Percentiles rank a stretch among this genome's conserved stretches.
Conservation (phyloP, 2,888 invertebrate species). For the Apocheima hispidaria region DNA sequence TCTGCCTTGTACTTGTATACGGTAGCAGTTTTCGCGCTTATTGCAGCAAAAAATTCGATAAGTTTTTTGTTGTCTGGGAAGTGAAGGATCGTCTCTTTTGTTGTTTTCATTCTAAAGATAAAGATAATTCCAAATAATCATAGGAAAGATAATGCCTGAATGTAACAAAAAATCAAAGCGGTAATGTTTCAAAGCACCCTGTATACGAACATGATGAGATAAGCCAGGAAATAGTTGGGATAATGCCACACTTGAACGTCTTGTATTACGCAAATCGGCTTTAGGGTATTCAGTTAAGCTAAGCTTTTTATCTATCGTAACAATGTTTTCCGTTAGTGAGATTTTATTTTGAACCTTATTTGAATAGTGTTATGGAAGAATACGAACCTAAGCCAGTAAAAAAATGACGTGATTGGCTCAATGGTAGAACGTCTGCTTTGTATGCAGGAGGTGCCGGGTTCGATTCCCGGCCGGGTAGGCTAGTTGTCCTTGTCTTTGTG, state of each 20-base stretch:
- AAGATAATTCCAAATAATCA: not conserved
- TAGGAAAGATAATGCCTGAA: not conserved
- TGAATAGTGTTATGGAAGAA: not conserved
- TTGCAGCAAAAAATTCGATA: too few relatives aligned
- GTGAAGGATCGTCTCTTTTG: too few relatives aligned
- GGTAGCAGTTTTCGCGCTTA: too few relatives aligned
- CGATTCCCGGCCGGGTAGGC: too few relatives aligned
- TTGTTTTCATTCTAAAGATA: too few relatives aligned
- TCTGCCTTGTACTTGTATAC: too few relatives aligned
- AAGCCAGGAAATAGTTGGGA: conserved; percentile 13
- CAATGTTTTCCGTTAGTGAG: not conserved
- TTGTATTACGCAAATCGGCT: conserved; percentile 16
- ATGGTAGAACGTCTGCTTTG: too few relatives aligned
- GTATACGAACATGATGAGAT: conserved; percentile 6
- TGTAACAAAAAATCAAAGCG: not conserved
- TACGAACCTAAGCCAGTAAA: not conserved
- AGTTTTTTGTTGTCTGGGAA: too few relatives aligned
- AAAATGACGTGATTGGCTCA: too few relatives aligned
- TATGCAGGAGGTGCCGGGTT: too few relatives aligned
- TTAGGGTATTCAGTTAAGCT: conserved; percentile 2
- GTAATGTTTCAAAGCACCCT: not conserved
- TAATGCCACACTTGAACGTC: conserved; percentile 12
- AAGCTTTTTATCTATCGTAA: conserved; percentile 4
- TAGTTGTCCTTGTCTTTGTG: too few relatives aligned
- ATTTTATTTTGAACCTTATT: not conserved